Evolutionary conservation across 2,888 invertebrate genomes (phyloP).

Genomic region (Notocelia uddmanniana): DNA sequence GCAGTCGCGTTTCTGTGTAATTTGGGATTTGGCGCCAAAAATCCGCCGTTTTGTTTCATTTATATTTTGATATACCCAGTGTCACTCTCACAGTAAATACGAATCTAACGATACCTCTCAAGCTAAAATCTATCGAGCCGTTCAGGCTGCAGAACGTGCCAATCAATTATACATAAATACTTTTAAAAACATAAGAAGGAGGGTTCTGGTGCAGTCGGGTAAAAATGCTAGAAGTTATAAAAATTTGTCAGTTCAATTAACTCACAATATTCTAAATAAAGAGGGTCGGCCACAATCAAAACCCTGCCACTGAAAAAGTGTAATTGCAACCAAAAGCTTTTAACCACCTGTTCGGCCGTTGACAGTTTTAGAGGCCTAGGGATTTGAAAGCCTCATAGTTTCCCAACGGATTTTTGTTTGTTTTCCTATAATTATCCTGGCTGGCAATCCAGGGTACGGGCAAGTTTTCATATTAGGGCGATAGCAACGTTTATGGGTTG

Average conservation of each 20-base stretch:
- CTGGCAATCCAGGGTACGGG: conserved; percentile 67
- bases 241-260: conserved; percentile 11
- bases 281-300: conserved; percentile 36
- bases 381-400: conserved; percentile 55
- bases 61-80: too few species aligned
- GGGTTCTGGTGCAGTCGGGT: too few species aligned
- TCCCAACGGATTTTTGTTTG: conserved; percentile 64
- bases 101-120: too few species aligned
- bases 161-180: too few species aligned
- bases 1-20: too few species aligned
- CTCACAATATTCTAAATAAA: conserved; percentile 21
- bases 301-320: conserved; percentile 38
- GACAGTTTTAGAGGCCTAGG: conserved; percentile 36
- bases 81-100: too few species aligned
- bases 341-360: conserved; percentile 29
- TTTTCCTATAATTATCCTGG: conserved; percentile 66
- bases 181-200: too few species aligned
- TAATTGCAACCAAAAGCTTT: conserved; percentile 41
- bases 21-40: too few species aligned
- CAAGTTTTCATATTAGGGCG: conserved; percentile 76
- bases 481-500: conserved; percentile 75
- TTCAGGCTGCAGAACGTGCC: too few species aligned
- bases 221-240: conserved; percentile 5
- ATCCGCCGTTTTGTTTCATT: too few species aligned
- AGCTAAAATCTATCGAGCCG: too few species aligned